Conservation (phyloP, 2,888 invertebrate species). For the Ferdinandea cuprea region DNA sequence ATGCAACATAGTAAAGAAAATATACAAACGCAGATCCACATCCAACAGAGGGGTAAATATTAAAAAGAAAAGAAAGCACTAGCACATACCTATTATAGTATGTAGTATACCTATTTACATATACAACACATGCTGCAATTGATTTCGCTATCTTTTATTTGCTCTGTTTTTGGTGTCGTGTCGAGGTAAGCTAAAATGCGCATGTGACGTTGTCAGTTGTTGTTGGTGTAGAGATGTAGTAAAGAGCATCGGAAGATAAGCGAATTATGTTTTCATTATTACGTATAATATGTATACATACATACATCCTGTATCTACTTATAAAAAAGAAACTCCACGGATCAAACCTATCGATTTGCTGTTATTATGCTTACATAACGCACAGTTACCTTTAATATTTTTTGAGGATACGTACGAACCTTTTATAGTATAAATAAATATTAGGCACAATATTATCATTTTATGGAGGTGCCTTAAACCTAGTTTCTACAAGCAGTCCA, state of each 20-base stretch:
- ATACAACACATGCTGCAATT: neutral
- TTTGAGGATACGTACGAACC: no score
- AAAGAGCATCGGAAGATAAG: neutral
- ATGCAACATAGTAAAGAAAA: conserved; percentile 24
- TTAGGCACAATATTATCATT: no score
- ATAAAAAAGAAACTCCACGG: neutral
- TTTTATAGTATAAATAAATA: no score
- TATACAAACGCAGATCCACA: neutral
- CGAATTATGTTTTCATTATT: conserved; percentile 6
- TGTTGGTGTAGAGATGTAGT: neutral
- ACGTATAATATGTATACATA: neutral
- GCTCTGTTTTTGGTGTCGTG: conserved; percentile 5
- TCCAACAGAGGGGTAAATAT: neutral
- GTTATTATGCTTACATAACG: conserved; percentile 1
- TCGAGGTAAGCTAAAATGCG: conserved; percentile 37
- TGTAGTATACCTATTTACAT: no score
- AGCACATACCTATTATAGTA: no score
- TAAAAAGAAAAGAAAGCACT: neutral
- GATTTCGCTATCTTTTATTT: conserved; percentile 25
- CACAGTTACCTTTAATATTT: no score
- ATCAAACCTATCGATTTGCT: conserved; percentile 16
- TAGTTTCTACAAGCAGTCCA: no score
- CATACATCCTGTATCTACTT: neutral
- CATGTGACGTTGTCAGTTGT: conserved; percentile 35
- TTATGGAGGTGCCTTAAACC: no score